A percentile compares a stretch with the other conserved stretches of the same genome.
phyloP scores from a whole-genome alignment of 2,797 vertebrate species.

The Semaprochilodus insignis region DNA sequence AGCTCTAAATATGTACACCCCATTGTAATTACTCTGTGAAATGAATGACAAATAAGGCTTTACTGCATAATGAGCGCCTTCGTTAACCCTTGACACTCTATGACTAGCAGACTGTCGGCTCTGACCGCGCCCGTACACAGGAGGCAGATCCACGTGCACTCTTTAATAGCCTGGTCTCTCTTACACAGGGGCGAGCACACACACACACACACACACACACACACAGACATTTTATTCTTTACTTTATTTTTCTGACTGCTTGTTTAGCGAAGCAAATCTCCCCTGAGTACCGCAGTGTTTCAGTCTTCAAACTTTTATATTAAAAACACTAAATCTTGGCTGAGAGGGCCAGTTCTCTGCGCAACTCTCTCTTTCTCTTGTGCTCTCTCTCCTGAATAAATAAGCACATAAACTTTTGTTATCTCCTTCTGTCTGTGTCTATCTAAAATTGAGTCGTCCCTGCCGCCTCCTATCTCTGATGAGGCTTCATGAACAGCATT shows the following conservation, averaged over 20 bases:
- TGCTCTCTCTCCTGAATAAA: constrained; percentile 10
- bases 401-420: constrained; percentile 3
- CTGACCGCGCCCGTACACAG: not conserved
- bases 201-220: not conserved
- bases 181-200: not conserved
- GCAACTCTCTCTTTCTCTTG: constrained; percentile 27
- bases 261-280: constrained; percentile 50
- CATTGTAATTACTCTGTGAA: constrained; percentile 71
- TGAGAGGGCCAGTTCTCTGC: constrained; percentile 33
- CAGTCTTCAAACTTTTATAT: constrained; percentile 59
- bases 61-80: constrained; percentile 65
- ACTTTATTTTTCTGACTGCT: constrained; percentile 21
- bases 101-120: not conserved
- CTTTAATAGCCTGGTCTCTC: not conserved
- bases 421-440: not conserved
- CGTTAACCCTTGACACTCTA: constrained; percentile 67
- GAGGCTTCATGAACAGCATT: not conserved
- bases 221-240: constrained; percentile 19
- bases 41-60: constrained; percentile 65
- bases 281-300: constrained; percentile 41
- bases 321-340: constrained; percentile 61
- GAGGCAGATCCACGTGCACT: not conserved
- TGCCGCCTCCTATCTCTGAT: not conserved
- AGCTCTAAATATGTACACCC: constrained; percentile 73
- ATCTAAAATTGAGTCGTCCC: constrained; percentile 5